Evolutionary conservation across 2,113 vertebrate species (phyloP).

Genomic region (Chiloscyllium plagiosum): DNA sequence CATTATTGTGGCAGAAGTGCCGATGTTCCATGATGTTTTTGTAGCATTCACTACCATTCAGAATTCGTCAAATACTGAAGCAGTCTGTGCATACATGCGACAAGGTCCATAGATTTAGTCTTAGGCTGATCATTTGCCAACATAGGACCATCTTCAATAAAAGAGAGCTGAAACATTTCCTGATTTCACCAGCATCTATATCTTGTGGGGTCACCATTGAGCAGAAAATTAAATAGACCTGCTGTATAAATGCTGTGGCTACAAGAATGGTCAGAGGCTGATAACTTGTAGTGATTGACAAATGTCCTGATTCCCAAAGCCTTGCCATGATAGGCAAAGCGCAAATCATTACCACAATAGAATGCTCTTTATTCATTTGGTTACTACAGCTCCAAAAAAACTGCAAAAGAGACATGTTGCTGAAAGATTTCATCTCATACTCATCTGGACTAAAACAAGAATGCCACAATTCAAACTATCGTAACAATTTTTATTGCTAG

Average conservation of each 20-base stretch:
- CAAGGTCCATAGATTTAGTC: neutral
- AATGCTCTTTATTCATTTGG: neutral
- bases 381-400: neutral
- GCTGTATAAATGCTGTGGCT: no score
- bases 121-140: neutral
- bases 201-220: no score
- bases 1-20: neutral
- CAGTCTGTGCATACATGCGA: neutral
- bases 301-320: neutral
- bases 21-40: neutral
- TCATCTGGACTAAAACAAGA: no score
- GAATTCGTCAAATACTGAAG: neutral
- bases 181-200: neutral
- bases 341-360: neutral
- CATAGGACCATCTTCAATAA: neutral
- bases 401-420: neutral
- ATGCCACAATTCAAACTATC: no score
- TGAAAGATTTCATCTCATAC: no score
- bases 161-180: neutral
- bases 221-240: no score
- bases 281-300: no score
- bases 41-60: neutral
- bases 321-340: neutral
- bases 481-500: no score
- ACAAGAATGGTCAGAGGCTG: no score